Evolutionary conservation across 30 jellyfish, hydroid and myxozoan genomes (phyloP), one percentile per base, ranked within the genome.

Genomic region (Pseudorhiza aurosa): DNA sequence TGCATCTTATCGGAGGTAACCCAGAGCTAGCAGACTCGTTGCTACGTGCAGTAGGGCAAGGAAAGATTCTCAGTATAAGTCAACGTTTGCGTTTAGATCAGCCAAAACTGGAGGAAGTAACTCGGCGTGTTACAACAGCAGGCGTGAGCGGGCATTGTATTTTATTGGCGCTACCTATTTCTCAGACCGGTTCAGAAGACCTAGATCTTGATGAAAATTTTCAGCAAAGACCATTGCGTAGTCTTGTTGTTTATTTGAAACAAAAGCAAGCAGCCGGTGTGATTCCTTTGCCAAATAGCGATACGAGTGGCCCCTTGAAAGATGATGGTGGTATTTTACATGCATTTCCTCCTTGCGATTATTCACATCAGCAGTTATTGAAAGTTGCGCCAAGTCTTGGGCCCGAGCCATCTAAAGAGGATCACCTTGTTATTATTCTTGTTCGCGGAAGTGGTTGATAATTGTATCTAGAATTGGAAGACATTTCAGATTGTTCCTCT

Each of bases 241-340:
- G 97, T 85, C 95, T 93, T 77, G 99, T 93, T 25, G 89, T 96
- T 35, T 93, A 93, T 68, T 76, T 93, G 71, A 82, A 83, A 37
- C 91, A 93, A 56, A 93, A 93, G 68, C 97, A 93, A 87, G 99
- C 99, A 33, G 99, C 99, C 0, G 99, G 99, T 39, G 99, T 93
- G 8, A 93, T 93, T 29, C 95, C 95, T 8, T 53, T 93, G 85
- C 83, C 87, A 17, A 68, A 88, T 29, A 75, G 25, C 37, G 99
- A 80, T 56, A 63, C 72, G 11, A 85, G 78, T 33, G 36, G 89
- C 14, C 82, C 84, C 14, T 50, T 59, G 32, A 96, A 86, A 71
- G 99, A 93, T 68, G 99, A 93, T 55, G 88, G 94, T 14, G 99
- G 99, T 17, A 87, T 93, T 77, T 65, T 93, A 45, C 99, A 93